A percentile compares a stretch with the other conserved stretches of the same genome.
Conservation (phyloP, 2,797 vertebrate genomes). For the Tokudaia muenninki region DNA sequence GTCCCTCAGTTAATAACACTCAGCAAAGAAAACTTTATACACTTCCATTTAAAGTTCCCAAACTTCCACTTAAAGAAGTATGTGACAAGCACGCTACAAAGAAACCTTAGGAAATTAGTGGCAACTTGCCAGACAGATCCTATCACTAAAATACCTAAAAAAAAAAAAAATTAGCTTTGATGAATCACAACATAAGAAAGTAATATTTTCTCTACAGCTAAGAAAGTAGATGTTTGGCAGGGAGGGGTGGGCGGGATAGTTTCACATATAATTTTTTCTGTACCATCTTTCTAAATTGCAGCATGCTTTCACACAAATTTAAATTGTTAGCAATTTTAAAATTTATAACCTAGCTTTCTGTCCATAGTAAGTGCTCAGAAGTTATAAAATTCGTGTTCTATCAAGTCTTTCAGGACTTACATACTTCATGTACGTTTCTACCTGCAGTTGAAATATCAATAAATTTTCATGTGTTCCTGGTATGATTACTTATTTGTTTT, state of each 20-base stretch:
- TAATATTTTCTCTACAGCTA: background rate
- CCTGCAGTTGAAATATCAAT: background rate
- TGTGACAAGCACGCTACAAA: conserved; percentile 42
- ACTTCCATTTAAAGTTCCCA: conserved; percentile 86
- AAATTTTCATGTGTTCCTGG: background rate
- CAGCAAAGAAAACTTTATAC: conserved; percentile 86
- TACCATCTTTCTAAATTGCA: conserved; percentile 22
- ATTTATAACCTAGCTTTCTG: conserved; percentile 22
- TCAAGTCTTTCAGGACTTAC: conserved; percentile 8
- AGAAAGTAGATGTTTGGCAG: background rate
- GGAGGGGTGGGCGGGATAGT: too few relatives aligned
- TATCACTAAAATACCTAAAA: conserved; percentile 44
- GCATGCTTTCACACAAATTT: conserved; percentile 41
- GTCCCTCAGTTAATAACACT: conserved; percentile 88
- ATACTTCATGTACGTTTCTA: background rate
- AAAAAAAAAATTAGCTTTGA: conserved; percentile 3
- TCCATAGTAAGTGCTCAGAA: conserved; percentile 36
- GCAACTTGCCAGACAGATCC: background rate
- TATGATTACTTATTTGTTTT: conserved; percentile 23
- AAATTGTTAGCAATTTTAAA: conserved; percentile 39
- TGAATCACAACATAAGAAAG: conserved; percentile 41
- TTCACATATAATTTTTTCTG: conserved; percentile 53
- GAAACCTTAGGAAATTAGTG: conserved; percentile 52
- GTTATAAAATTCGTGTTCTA: conserved; percentile 38
- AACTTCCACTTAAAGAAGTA: conserved; percentile 82